These are phyloP conservation scores for Ailuropoda melanoleuca DNA, from an alignment of 2,113 vertebrate genomes.

Conservation along the genomic window DNA sequence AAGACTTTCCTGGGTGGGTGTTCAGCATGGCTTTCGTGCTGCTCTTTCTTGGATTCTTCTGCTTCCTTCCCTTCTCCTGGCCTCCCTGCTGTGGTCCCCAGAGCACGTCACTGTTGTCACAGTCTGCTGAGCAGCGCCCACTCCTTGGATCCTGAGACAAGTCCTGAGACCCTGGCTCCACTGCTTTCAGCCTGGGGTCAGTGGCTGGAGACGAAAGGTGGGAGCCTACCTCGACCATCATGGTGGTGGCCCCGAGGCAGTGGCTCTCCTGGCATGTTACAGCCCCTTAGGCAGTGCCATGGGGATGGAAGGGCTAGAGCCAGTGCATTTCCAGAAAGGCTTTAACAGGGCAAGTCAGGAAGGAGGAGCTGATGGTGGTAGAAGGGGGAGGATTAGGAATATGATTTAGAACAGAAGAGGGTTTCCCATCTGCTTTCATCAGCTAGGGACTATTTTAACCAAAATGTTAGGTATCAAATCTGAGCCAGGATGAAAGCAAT, in stretches of 20 bases:
- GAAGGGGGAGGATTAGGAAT: neutral
- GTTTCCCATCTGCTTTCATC: neutral
- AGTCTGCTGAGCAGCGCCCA: conserved; percentile 71
- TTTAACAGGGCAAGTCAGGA: neutral
- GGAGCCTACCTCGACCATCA: neutral
- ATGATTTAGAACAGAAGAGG: neutral
- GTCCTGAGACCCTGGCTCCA: conserved; percentile 53
- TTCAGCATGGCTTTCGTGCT: neutral
- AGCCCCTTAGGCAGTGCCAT: neutral
- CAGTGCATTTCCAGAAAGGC: neutral
- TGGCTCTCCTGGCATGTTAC: neutral
- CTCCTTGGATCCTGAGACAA: conserved; percentile 65
- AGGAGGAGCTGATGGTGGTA: neutral
- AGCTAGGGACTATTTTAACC: neutral
- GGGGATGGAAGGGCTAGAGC: neutral
- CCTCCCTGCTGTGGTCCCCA: neutral
- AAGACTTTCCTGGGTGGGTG: neutral
- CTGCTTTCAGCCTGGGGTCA: conserved; percentile 65
- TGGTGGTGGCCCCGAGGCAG: conserved; percentile 50
- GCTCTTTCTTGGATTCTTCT: neutral
- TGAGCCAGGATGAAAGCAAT: neutral
- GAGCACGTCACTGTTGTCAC: conserved; percentile 70
- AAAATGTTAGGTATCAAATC: neutral
- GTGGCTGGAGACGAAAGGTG: conserved; percentile 67
- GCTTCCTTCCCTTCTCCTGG: conserved; percentile 38